Conservation (phyloP, 2,113 vertebrate species). For the Paralichthys olivaceus region DNA sequence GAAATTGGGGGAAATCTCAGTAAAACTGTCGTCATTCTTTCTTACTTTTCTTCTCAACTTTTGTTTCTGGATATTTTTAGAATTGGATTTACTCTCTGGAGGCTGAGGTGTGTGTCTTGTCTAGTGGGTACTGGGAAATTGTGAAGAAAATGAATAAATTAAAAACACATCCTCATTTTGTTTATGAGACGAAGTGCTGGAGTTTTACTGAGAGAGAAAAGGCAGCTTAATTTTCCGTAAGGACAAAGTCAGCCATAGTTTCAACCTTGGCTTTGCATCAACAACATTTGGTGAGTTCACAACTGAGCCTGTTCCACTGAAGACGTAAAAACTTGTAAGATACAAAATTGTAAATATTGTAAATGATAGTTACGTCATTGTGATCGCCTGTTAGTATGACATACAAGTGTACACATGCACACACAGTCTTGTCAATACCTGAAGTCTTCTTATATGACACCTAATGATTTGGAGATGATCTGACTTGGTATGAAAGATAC, state of each 20-base stretch:
- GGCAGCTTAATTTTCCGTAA: slow-evolving; percentile 9
- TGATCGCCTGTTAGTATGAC: too few species aligned
- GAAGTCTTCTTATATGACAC: background rate
- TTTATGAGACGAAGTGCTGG: slow-evolving; percentile 1
- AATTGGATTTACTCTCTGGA: too few species aligned
- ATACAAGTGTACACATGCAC: too few species aligned
- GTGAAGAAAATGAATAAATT: background rate
- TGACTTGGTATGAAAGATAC: too few species aligned
- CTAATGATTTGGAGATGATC: background rate
- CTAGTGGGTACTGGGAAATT: background rate
- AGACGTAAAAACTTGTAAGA: background rate
- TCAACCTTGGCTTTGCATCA: slow-evolving; percentile 10
- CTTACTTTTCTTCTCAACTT: too few species aligned
- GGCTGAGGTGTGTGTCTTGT: too few species aligned
- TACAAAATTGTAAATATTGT: background rate
- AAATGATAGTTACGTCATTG: background rate
- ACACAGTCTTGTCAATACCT: too few species aligned
- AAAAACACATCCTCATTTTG: background rate
- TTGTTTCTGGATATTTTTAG: too few species aligned
- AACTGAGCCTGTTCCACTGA: background rate
- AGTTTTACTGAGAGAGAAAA: background rate
- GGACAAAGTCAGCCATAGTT: slow-evolving; percentile 16
- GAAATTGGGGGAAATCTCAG: too few species aligned
- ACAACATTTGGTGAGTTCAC: slow-evolving; percentile 5
- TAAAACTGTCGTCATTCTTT: too few species aligned